Base-by-base conservation (phyloP, 1,140 invertebrate species). In the Aphaenogaster ashmeadi region DNA sequence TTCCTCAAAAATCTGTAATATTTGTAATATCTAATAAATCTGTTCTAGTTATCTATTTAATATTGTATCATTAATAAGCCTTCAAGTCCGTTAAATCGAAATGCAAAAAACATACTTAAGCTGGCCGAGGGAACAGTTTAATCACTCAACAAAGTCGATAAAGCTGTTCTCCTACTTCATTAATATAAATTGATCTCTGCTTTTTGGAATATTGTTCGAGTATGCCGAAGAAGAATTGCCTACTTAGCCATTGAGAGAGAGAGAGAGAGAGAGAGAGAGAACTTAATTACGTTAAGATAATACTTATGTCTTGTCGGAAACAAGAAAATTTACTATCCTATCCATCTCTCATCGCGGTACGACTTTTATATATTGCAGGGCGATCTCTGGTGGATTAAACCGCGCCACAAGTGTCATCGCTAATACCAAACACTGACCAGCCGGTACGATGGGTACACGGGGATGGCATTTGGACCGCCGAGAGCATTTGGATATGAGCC, bases 381-480 rank as follows among this genome's bases (percentile, higher is more conserved):
- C 33, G 21, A 84, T 64, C 87, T 67, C 50, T 15, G 56, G 18
- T 18, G 69, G 67, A 89, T 83, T 87, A 90, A 87, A 89, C 38
- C 72, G 87, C 86, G 92, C 92, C 90, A 93, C 92, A 93, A 93
- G 92, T 93, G 92, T 93, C 90, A 87, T 72, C 77, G 60, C 71
- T 80, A 83, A 87, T 86, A 77, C 89, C 58, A 84, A 87, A 47
- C 72, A 44, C 60, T 18, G 69, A 77, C 75, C 54, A 84, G 18
- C 41, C 18, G 1, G 69, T 54, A 64, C 56, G 54, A 86, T n/a
- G 47, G 79, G 47, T 72, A 72, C 58, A 56, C 21, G 38, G 15
- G 47, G 74, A 52, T 62, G 79, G 75, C 72, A 77, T 75, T 88
- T 89, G 62, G 71, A 50, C 7, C 41, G 44, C 50, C 15, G 36